phyloP scores from a whole-genome alignment of 2,113 vertebrate species.

The Cromileptes altivelis region DNA sequence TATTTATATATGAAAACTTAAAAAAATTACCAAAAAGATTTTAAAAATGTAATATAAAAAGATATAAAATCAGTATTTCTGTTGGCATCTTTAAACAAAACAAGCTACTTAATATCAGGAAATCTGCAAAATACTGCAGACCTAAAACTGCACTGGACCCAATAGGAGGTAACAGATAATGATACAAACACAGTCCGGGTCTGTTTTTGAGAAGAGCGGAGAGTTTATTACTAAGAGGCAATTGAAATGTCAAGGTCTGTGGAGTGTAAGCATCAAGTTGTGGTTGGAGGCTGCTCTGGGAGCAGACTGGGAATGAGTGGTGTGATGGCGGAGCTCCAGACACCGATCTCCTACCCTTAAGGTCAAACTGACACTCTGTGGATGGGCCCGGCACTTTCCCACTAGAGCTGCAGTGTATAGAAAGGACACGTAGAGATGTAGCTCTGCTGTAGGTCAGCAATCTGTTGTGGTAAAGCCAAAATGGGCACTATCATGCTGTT shows the following conservation, averaged over 20 bases:
- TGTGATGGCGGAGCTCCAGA: slow-evolving; percentile 63
- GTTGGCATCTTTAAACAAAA: not conserved
- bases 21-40: too few relatives aligned
- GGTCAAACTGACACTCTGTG: slow-evolving; percentile 71
- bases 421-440: not conserved
- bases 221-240: slow-evolving; percentile 49
- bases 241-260: slow-evolving; percentile 61
- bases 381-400: slow-evolving; percentile 21
- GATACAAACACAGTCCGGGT: not conserved
- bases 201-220: slow-evolving; percentile 34
- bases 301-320: slow-evolving; percentile 57
- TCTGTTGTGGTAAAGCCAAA: not conserved
- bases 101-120: not conserved
- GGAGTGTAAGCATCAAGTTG: slow-evolving; percentile 43
- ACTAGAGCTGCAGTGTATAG: slow-evolving; percentile 36
- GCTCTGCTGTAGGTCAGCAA: too few relatives aligned
- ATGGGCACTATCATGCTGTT: not conserved
- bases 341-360: slow-evolving; percentile 54
- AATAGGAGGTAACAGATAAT: slow-evolving; percentile 14
- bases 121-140: not conserved
- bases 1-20: too few relatives aligned
- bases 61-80: not conserved
- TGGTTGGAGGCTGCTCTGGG: slow-evolving; percentile 48
- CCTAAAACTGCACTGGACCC: not conserved
- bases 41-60: not conserved